Percentiles rank a stretch among this genome's conserved stretches.
Conservation (phyloP, 2,888 invertebrate genomes). For the Nomada ferruginata region DNA sequence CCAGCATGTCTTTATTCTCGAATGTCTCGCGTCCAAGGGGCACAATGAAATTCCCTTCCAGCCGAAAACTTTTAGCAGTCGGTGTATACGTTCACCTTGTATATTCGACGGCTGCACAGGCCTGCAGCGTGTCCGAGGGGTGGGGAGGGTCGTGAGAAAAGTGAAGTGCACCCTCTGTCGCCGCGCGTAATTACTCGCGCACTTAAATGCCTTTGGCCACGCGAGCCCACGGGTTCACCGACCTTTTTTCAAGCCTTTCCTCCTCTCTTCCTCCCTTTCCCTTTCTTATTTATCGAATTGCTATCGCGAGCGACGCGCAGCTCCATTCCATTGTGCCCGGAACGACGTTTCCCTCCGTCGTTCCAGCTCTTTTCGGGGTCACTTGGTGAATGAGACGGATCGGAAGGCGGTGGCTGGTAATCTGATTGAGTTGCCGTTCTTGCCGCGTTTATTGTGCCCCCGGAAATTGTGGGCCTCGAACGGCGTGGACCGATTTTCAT, state of each 20-base stretch:
- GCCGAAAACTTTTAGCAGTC: no score
- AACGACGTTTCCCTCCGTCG: background rate
- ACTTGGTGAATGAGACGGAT: slow-evolving; percentile 15
- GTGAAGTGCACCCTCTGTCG: slow-evolving; percentile 65
- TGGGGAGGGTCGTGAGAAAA: slow-evolving; percentile 65
- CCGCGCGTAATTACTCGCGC: slow-evolving; percentile 65
- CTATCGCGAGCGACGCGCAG: slow-evolving; percentile 17
- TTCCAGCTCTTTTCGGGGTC: background rate
- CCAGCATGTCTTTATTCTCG: no score
- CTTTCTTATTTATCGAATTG: slow-evolving; percentile 37
- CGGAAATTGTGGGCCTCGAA: background rate
- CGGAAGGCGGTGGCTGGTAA: slow-evolving; percentile 16
- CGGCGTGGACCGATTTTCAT: background rate
- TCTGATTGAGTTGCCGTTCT: slow-evolving; percentile 10
- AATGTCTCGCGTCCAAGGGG: no score
- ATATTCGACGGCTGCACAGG: slow-evolving; percentile 31
- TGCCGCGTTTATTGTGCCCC: background rate
- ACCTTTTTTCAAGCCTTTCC: slow-evolving; percentile 27
- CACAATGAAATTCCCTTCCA: no score
- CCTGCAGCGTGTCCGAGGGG: slow-evolving; percentile 23
- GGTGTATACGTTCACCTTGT: slow-evolving; percentile 3
- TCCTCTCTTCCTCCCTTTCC: background rate
- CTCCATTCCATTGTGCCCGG: background rate
- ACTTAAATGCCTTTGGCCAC: slow-evolving; percentile 68
- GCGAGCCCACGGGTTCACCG: slow-evolving; percentile 52